These are phyloP conservation scores for Mylabris sibirica DNA, from an alignment of 2,888 invertebrate species.

Conservation along the genomic window DNA sequence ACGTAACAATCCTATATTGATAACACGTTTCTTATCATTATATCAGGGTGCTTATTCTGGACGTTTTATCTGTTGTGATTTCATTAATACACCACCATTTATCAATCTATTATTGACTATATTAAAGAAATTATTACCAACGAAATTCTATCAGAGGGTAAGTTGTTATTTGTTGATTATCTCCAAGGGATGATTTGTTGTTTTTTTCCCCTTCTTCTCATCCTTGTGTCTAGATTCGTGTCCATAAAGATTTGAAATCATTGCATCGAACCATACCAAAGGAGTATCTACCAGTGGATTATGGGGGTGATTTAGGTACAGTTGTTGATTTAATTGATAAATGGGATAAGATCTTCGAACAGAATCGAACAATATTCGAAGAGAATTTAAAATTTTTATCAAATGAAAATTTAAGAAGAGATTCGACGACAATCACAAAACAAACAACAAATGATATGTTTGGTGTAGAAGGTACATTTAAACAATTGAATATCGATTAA, in stretches of 20 bases:
- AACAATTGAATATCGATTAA: constrained; percentile 23
- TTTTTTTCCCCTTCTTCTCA: constrained; percentile 1
- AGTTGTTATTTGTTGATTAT: neutral
- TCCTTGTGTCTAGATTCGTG: constrained; percentile 27
- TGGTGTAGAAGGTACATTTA: constrained; percentile 23
- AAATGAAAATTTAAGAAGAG: constrained; percentile 18
- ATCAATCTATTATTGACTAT: constrained; percentile 15
- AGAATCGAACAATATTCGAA: constrained; percentile 24
- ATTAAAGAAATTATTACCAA: constrained; percentile 22
- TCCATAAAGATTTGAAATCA: constrained; percentile 33
- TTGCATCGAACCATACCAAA: constrained; percentile 31
- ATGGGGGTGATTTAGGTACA: constrained; percentile 44
- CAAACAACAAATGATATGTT: constrained; percentile 20
- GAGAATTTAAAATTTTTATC: constrained; percentile 20
- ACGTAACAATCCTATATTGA: constrained; percentile 25
- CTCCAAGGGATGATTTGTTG: neutral
- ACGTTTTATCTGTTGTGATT: constrained; percentile 27
- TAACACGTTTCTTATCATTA: constrained; percentile 25
- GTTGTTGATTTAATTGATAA: constrained; percentile 66
- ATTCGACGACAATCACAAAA: neutral
- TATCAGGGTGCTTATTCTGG: constrained; percentile 32
- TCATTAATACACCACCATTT: constrained; percentile 29
- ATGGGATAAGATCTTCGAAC: constrained; percentile 30
- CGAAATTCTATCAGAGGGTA: constrained; percentile 26
- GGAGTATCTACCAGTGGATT: constrained; percentile 29